These are phyloP conservation scores for Lordiphosa fenestrarum DNA, from an alignment of 2,888 invertebrate species.

Conservation along the genomic window DNA sequence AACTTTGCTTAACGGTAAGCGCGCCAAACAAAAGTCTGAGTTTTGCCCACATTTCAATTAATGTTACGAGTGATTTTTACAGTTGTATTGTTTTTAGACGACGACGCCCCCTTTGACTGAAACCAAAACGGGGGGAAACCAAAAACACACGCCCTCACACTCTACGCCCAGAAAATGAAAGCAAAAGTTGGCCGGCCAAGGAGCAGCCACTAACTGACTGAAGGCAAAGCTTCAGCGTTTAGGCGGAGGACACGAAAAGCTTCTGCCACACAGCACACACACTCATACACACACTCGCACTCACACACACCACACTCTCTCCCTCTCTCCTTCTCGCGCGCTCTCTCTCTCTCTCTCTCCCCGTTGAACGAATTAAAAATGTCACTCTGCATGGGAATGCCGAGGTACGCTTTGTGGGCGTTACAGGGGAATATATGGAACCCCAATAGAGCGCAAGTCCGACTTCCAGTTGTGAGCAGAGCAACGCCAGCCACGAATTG, in stretches of 20 bases:
- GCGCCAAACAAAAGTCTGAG: too few species aligned
- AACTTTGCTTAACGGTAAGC: too few species aligned
- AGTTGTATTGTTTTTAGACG: neutral
- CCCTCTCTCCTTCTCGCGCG: constrained; percentile 46
- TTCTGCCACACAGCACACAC: too few species aligned
- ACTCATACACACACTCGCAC: too few species aligned
- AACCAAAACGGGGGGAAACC: too few species aligned
- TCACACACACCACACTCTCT: constrained; percentile 2
- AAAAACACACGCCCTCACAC: too few species aligned
- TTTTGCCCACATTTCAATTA: neutral
- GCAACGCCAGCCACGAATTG: constrained; percentile 11
- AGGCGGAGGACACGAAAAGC: too few species aligned
- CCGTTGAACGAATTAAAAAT: constrained; percentile 67
- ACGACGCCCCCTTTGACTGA: too few species aligned
- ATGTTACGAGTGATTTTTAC: too few species aligned
- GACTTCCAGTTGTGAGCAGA: constrained; percentile 52
- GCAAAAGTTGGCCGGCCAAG: constrained; percentile 68
- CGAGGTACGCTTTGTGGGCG: constrained; percentile 55
- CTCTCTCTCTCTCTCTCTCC: constrained; percentile 38
- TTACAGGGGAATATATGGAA: constrained; percentile 69
- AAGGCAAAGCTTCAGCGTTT: constrained; percentile 51
- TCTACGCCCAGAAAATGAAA: constrained; percentile 49
- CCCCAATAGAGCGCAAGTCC: constrained; percentile 73
- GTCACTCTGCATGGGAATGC: constrained; percentile 74
- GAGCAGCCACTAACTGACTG: constrained; percentile 62